Percentiles rank a stretch among this genome's conserved stretches.
Conservation (phyloP, 2,888 invertebrate species). For the Cyclophora punctaria region DNA sequence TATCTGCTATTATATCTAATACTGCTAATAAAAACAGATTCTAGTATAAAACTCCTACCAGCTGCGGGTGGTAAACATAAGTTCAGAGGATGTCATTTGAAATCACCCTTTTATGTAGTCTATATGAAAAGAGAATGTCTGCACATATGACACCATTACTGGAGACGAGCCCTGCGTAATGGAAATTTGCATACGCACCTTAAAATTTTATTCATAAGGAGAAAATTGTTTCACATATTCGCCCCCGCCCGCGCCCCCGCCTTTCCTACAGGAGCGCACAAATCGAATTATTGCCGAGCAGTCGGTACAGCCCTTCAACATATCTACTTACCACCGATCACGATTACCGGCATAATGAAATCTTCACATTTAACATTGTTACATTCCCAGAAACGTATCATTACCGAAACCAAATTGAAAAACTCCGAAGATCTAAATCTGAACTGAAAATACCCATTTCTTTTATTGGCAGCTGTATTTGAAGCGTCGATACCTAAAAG, state of each 20-base stretch:
- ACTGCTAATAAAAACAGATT: conserved; percentile 3
- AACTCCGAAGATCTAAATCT: too few species aligned
- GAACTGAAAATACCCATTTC: too few species aligned
- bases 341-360: too few species aligned
- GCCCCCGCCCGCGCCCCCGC: conserved; percentile 19
- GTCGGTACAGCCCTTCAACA: conserved; percentile 16
- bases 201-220: conserved; percentile 73
- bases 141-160: conserved; percentile 61
- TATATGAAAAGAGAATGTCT: conserved; percentile 58
- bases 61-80: conserved; percentile 23
- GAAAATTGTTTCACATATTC: conserved; percentile 67
- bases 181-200: conserved; percentile 71
- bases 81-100: conserved; percentile 32
- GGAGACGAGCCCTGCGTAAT: conserved; percentile 55
- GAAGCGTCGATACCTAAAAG: too few species aligned
- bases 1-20: conserved; percentile 3
- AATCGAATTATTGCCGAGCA: conserved; percentile 62
- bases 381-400: too few species aligned
- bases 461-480: too few species aligned
- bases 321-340: too few species aligned
- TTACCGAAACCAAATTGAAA: too few species aligned
- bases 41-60: conserved; percentile 18
- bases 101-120: conserved; percentile 47
- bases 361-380: too few species aligned
- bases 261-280: conserved; percentile 43